Evolutionary conservation across 37 sponge, comb jelly and placozoan species (phyloP).

Genomic region (Mnemiopsis leidyi): DNA sequence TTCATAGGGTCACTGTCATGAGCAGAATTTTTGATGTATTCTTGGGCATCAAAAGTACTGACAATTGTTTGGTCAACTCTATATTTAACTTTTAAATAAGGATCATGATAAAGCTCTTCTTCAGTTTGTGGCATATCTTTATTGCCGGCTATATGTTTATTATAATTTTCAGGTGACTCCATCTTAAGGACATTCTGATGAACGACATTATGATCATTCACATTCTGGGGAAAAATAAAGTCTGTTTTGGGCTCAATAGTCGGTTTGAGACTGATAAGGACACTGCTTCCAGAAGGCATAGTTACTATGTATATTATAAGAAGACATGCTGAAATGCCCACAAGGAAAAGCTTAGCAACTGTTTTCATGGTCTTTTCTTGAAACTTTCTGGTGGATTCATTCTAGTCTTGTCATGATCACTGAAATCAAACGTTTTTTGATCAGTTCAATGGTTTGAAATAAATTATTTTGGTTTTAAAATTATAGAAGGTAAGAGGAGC

Average conservation of each 20-base stretch:
- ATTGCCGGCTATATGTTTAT: background rate
- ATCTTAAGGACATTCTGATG: background rate
- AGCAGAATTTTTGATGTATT: background rate
- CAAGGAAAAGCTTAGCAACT: background rate
- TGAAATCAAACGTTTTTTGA: too few relatives aligned
- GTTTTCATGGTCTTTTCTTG: slow-evolving; percentile 50
- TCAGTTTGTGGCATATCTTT: background rate
- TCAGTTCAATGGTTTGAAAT: too few relatives aligned
- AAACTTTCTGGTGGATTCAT: too few relatives aligned
- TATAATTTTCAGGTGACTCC: background rate
- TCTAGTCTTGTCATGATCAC: too few relatives aligned
- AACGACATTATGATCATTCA: background rate
- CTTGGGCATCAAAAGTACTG: background rate
- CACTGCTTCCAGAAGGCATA: background rate
- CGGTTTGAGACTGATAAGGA: background rate
- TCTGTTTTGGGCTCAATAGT: slow-evolving; percentile 28
- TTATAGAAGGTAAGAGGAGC: too few relatives aligned
- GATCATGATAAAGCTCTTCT: background rate
- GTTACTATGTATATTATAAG: slow-evolving; percentile 18
- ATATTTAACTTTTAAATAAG: background rate
- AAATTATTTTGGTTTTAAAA: too few relatives aligned
- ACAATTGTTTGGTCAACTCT: background rate
- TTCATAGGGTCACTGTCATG: slow-evolving; percentile 4
- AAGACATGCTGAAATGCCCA: background rate
- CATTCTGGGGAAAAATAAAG: background rate